Evolutionary conservation across 2,113 vertebrate species (phyloP).

Genomic region (Zapus hudsonius): DNA sequence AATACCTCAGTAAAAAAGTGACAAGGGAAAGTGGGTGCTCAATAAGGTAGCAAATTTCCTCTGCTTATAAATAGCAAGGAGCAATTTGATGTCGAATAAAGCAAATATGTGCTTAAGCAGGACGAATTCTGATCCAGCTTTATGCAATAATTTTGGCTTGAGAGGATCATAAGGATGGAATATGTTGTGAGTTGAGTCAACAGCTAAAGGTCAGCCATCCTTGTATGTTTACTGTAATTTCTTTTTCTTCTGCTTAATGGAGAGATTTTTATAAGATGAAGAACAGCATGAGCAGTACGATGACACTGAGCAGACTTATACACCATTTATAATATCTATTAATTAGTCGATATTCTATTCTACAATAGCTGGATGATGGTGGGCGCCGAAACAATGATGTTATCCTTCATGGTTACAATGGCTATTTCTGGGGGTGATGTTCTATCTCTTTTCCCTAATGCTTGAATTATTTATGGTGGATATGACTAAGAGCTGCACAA

Average conservation of each 20-base stretch:
- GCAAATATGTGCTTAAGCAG: background rate
- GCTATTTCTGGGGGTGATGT: background rate
- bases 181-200: background rate
- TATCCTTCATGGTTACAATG: background rate
- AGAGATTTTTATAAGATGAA: background rate
- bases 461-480: background rate
- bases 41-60: background rate
- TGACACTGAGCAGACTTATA: background rate
- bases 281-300: background rate
- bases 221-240: background rate
- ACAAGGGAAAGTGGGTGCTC: background rate
- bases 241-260: background rate
- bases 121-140: background rate
- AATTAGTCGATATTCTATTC: background rate
- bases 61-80: background rate
- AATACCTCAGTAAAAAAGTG: background rate
- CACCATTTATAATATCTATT: background rate
- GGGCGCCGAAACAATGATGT: too few relatives aligned
- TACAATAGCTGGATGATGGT: background rate
- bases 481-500: background rate
- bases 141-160: background rate
- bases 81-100: background rate
- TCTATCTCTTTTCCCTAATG: background rate
- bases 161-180: background rate
- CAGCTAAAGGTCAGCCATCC: background rate